These are phyloP conservation scores for Morphnarchus princeps DNA, from an alignment of 2,113 vertebrate genomes.

Conservation along the genomic window DNA sequence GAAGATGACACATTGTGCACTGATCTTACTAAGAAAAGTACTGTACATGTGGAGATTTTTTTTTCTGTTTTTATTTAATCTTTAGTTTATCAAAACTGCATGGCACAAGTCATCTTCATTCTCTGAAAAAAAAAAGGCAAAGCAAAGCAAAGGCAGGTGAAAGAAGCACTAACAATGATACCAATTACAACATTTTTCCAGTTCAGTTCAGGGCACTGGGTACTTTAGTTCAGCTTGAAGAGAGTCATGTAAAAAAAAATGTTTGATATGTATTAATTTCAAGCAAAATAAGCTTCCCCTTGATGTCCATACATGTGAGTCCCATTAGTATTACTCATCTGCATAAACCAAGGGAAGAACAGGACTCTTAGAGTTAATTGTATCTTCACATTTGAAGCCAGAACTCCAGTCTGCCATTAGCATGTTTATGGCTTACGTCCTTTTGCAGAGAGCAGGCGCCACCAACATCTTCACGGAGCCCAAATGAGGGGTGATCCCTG, in stretches of 20 bases:
- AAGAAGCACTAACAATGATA: neutral
- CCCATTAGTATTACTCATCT: neutral
- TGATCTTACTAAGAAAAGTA: slow-evolving; percentile 36
- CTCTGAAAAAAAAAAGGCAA: neutral
- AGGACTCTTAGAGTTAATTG: neutral
- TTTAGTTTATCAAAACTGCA: slow-evolving; percentile 26
- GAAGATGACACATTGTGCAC: slow-evolving; percentile 47
- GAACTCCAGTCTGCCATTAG: neutral
- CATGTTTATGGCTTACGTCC: neutral
- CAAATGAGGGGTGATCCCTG: neutral
- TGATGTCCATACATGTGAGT: neutral
- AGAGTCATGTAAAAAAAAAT: neutral
- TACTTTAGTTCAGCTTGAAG: neutral
- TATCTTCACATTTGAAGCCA: neutral
- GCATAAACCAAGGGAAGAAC: neutral
- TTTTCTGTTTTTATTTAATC: slow-evolving; percentile 39
- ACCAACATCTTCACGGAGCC: neutral
- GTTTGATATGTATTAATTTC: neutral
- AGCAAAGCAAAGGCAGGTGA: neutral
- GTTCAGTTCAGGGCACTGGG: neutral
- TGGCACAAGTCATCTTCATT: neutral
- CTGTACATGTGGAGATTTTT: neutral
- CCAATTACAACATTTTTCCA: neutral
- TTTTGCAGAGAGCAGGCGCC: neutral
- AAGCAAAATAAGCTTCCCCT: neutral